These are phyloP conservation scores for Dynastes tityus DNA, from an alignment of 2,888 invertebrate genomes.

Conservation along the genomic window DNA sequence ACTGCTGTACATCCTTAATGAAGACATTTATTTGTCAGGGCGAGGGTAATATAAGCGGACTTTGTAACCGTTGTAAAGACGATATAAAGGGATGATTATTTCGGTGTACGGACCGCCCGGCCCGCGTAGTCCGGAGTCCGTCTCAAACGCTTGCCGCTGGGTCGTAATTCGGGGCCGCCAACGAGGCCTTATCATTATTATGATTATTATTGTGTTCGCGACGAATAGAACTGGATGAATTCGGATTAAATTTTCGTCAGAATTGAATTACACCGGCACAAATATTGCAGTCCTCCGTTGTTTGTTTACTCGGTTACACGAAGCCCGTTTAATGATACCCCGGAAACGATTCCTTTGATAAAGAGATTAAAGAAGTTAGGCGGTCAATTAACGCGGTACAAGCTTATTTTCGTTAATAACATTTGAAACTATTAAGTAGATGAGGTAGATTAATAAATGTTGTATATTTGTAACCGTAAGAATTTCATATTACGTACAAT, in stretches of 20 bases:
- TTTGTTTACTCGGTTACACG: background rate
- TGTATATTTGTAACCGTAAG: no score
- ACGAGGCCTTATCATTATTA: background rate
- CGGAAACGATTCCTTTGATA: no score
- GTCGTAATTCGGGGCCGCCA: background rate
- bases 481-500: no score
- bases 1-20: constrained; percentile 12
- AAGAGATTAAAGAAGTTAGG: no score
- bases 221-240: constrained; percentile 5
- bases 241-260: constrained; percentile 21
- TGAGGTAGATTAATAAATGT: no score
- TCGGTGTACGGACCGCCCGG: background rate
- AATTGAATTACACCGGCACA: constrained; percentile 2
- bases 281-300: background rate
- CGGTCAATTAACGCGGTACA: no score
- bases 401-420: no score
- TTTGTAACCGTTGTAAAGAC: constrained; percentile 8
- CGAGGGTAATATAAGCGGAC: constrained; percentile 5
- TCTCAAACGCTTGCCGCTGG: background rate
- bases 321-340: no score
- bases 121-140: background rate
- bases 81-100: constrained; percentile 17
- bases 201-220: constrained; percentile 26
- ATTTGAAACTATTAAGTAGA: no score
- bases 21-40: constrained; percentile 25